Percentiles rank a stretch among this genome's conserved stretches.
Conservation (phyloP, 2,888 invertebrate genomes). For the Acholoe squamosa region DNA sequence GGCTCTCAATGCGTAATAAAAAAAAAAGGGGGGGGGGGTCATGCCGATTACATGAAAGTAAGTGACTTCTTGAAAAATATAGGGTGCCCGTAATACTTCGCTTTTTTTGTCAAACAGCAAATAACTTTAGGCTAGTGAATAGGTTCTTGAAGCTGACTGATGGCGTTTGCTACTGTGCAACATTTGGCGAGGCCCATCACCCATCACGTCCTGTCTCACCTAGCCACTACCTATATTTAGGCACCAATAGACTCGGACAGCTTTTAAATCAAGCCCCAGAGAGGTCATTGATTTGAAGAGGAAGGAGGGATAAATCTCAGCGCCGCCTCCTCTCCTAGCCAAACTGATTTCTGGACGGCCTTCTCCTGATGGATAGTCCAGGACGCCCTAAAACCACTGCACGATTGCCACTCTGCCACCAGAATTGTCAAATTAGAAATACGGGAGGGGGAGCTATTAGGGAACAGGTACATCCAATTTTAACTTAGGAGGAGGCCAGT, state of each 20-base stretch:
- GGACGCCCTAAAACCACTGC: background rate
- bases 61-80: no score
- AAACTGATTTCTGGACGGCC: background rate
- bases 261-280: constrained; percentile 42
- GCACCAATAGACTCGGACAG: background rate
- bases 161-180: no score
- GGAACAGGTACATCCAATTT: constrained; percentile 16
- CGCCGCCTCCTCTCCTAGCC: background rate
- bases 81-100: no score
- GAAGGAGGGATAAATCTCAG: background rate
- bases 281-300: constrained; percentile 53
- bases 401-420: constrained; percentile 6
- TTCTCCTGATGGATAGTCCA: constrained; percentile 29
- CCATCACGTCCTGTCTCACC: background rate
- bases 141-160: no score
- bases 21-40: no score
- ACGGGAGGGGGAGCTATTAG: background rate
- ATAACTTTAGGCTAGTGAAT: no score
- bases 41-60: no score
- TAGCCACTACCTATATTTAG: background rate
- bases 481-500: background rate
- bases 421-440: background rate
- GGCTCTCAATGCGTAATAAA: no score
- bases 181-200: background rate
- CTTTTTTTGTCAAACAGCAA: no score